A percentile compares a stretch with the other conserved stretches of the same genome.
phyloP scores from a whole-genome alignment of 2,797 vertebrate species.

The Leuciscus waleckii region DNA sequence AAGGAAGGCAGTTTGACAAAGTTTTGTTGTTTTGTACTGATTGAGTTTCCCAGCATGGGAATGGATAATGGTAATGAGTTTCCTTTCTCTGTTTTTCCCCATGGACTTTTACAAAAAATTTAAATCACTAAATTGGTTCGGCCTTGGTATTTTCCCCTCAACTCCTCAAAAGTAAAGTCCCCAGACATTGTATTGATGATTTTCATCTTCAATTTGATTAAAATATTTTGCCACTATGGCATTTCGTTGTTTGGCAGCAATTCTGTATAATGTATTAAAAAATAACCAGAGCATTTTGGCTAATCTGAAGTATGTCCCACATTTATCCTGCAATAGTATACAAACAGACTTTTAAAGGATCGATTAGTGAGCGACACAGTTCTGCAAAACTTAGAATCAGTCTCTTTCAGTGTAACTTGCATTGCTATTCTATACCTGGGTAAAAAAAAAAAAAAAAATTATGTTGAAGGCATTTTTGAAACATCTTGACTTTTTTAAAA shows the following conservation, averaged over 20 bases:
- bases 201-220: neutral
- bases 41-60: neutral
- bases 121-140: neutral
- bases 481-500: neutral
- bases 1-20: neutral
- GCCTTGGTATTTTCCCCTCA: neutral
- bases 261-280: neutral
- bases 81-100: neutral
- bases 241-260: neutral
- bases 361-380: accelerated
- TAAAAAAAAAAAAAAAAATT: neutral
- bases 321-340: neutral
- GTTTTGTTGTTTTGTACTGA: neutral
- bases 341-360: neutral
- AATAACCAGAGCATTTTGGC: neutral
- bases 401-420: neutral
- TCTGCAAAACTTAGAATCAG: neutral
- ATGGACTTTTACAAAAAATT: constrained; percentile 19
- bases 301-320: neutral
- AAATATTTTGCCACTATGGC: neutral
- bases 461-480: neutral
- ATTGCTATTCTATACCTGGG: neutral
- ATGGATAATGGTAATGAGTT: neutral
- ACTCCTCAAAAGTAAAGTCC: constrained; percentile 4
- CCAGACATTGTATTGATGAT: neutral